phyloP scores from a whole-genome alignment of 2,113 vertebrate species.

The Microtus montanus region DNA sequence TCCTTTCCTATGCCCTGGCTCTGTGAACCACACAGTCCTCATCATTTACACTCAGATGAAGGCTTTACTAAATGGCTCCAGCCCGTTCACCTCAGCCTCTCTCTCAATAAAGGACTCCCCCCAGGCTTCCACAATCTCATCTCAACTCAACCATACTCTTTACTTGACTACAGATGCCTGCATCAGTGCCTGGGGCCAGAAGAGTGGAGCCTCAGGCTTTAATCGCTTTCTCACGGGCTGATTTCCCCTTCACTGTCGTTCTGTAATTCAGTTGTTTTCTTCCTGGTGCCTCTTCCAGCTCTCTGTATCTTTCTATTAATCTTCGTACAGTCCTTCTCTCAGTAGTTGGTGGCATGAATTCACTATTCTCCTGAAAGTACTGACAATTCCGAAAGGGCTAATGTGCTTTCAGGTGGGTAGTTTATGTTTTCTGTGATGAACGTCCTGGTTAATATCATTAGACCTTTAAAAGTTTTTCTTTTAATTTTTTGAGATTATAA shows the following conservation, averaged over 20 bases:
- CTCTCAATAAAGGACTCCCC: not conserved
- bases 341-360: not conserved
- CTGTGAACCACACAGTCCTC: not conserved
- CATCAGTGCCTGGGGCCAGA: not conserved
- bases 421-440: not conserved
- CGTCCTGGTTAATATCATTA: not conserved
- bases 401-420: not conserved
- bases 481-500: not conserved
- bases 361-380: not conserved
- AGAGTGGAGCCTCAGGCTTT: not conserved
- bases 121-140: not conserved
- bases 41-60: not conserved
- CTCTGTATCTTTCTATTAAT: not conserved
- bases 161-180: not conserved
- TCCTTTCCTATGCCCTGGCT: not conserved
- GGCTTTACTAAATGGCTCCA: not conserved
- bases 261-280: too few species aligned
- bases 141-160: not conserved
- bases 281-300: not conserved
- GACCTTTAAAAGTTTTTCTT: not conserved
- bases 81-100: not conserved
- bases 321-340: not conserved
- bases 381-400: not conserved
- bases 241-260: not conserved
- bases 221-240: not conserved